A percentile compares a stretch with the other conserved stretches of the same genome.
These are phyloP conservation scores for Temnopleurus reevesii DNA, from an alignment of 53 echinoderm and acorn worm species.

Conservation along the genomic window DNA sequence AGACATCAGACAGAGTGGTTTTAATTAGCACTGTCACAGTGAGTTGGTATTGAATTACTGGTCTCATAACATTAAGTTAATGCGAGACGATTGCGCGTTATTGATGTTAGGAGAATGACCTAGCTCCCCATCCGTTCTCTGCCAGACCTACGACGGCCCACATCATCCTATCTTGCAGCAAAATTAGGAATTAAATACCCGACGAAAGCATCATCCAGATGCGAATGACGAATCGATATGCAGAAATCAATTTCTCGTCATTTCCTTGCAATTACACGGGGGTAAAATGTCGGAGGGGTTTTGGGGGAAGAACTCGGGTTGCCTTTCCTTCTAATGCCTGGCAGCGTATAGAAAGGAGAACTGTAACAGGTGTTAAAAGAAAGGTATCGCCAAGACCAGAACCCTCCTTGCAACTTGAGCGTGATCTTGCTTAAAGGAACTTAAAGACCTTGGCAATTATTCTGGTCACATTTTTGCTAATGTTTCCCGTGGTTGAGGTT, in stretches of 20 bases:
- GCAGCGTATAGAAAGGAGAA: constrained; percentile 21
- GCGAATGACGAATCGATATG: constrained; percentile 12
- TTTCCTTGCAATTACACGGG: constrained; percentile 37
- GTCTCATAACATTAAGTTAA: background rate
- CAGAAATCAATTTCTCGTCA: constrained; percentile 47
- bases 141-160: background rate
- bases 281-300: constrained; percentile 21
- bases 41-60: background rate
- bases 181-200: constrained; percentile 40
- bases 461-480: constrained; percentile 26
- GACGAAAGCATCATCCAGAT: constrained; percentile 38
- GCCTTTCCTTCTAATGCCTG: constrained; percentile 26
- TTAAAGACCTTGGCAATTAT: background rate
- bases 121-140: background rate
- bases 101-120: background rate
- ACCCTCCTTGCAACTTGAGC: background rate
- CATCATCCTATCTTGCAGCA: background rate
- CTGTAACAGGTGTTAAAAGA: constrained; percentile 25
- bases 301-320: background rate
- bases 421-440: constrained; percentile 19
- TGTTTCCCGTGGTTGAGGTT: background rate
- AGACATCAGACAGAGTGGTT: background rate
- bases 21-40: constrained; percentile 9
- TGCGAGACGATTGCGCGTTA: background rate
- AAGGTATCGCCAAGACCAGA: background rate